phyloP scores from a whole-genome alignment of 2,113 vertebrate genomes.

The Epinephelus moara region DNA sequence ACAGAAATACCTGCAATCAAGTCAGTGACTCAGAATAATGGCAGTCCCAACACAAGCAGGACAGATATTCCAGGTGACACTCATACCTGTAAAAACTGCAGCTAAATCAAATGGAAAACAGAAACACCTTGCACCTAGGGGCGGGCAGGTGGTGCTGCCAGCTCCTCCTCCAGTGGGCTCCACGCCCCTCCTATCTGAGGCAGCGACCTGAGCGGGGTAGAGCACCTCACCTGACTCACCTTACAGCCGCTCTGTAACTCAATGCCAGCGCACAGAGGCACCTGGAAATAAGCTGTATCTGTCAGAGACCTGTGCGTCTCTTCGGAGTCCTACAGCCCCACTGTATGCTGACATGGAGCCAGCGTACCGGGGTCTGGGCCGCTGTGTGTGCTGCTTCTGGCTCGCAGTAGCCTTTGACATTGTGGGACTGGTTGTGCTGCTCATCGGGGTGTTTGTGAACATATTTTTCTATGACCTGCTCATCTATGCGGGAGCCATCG shows the following conservation, averaged over 20 bases:
- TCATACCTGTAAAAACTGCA: too few species aligned
- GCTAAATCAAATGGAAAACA: too few species aligned
- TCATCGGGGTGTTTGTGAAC: constrained; percentile 84
- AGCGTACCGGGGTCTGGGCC: constrained; percentile 79
- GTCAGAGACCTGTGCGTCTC: neutral
- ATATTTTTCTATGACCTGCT: constrained; percentile 90
- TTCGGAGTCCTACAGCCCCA: neutral
- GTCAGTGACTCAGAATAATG: too few species aligned
- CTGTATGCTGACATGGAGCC: constrained; percentile 52
- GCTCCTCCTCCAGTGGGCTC: constrained; percentile 13
- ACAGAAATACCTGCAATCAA: too few species aligned
- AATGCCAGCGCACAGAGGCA: neutral
- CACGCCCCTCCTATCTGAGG: constrained; percentile 22
- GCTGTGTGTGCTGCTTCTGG: constrained; percentile 90
- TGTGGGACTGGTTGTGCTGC: constrained; percentile 85
- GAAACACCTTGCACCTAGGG: neutral
- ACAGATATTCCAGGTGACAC: too few species aligned
- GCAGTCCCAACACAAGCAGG: too few species aligned
- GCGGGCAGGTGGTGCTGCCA: neutral
- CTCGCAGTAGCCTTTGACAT: constrained; percentile 89
- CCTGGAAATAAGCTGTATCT: neutral
- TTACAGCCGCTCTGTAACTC: constrained; percentile 8
- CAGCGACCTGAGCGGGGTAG: constrained; percentile 3
- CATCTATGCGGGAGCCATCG: constrained; percentile 91
- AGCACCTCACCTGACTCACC: constrained; percentile 36